phyloP scores from a whole-genome alignment of 1,140 invertebrate species.

The Drosophila nikananu region DNA sequence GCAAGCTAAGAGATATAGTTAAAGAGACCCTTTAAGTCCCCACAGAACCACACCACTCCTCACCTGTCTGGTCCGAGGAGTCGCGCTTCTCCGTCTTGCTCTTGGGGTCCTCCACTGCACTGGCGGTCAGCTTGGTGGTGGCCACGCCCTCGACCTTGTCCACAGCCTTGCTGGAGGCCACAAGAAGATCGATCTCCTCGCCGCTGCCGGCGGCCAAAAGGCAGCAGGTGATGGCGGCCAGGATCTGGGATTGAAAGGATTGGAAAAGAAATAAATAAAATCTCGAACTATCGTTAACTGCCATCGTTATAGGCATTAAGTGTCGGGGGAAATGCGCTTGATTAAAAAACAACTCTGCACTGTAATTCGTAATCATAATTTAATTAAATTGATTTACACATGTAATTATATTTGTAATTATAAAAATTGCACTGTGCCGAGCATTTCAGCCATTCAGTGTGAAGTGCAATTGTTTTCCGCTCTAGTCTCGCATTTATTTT shows the following conservation, averaged over 20 bases:
- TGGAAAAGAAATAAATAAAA: not conserved
- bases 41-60: not conserved
- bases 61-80: conserved; percentile 74
- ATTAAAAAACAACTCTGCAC: conserved; percentile 55
- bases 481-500: conserved; percentile 30
- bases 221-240: conserved; percentile 39
- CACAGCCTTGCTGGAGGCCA: conserved; percentile 22
- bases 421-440: conserved; percentile 31
- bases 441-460: conserved; percentile 3
- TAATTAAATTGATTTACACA: conserved; percentile 75
- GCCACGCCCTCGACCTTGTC: conserved; percentile 34
- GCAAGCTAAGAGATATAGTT: not conserved
- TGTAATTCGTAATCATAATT: conserved; percentile 67
- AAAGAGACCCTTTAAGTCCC: not conserved
- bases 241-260: conserved; percentile 22
- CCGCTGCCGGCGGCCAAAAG: conserved; percentile 24
- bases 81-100: conserved; percentile 76
- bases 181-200: conserved; percentile 35
- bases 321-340: conserved; percentile 21
- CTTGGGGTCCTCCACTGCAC: conserved; percentile 52
- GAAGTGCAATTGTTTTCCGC: conserved; percentile 39
- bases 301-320: conserved; percentile 10
- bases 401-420: conserved; percentile 80
- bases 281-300: not conserved
- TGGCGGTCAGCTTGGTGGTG: conserved; percentile 66